Base-by-base conservation (phyloP, 2,797 vertebrate genomes). In the Coranthus polyacanthus region DNA sequence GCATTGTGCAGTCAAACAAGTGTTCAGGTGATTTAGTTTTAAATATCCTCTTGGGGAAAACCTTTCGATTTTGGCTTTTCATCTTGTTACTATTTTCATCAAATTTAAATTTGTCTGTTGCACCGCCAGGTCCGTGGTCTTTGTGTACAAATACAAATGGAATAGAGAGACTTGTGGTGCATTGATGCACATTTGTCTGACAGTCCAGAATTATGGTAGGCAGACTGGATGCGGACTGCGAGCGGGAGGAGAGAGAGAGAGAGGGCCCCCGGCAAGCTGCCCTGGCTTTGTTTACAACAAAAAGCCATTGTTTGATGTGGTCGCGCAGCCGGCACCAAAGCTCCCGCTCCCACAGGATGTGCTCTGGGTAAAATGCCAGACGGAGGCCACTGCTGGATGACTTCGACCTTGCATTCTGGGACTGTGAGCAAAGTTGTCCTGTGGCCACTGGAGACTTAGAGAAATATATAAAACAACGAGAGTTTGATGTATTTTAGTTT, bases 231-330 rank as follows among this genome's bases (percentile, higher is more conserved):
- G 74, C 53, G 69, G 71, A 67, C 80, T 12, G 51, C 64, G 68
- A 88, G 77, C 57, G 38, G 65, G 76, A 52, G 64, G 66, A 67
- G 69, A 68, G 75, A 29, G 44, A 56, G 20, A 53, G 67, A 81
- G 83, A 76, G 84, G 84, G 90, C 92, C 89, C 87, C 86, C 87
- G 90, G 92, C 92, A 93, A 90, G 87, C 93, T 91, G 92, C 93
- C 89, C 88, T 91, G 88, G 92, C 92, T 94, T 94, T 94, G 93
- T 94, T 94, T 93, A 94, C 92, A 92, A 93, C 93, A 94, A 90
- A 94, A 94, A 94, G 89, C 91, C 90, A 93, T 94, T 94, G 93
- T 94, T 94, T 94, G 92, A 94, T 94, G 93, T 93, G 93, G 92
- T 89, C 78, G 81, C 60, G 64, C 88, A 90, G 86, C 89, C 88